A percentile compares a stretch with the other conserved stretches of the same genome.
phyloP scores from a whole-genome alignment of 2,888 invertebrate species.

The Caenorhabditis afra region DNA sequence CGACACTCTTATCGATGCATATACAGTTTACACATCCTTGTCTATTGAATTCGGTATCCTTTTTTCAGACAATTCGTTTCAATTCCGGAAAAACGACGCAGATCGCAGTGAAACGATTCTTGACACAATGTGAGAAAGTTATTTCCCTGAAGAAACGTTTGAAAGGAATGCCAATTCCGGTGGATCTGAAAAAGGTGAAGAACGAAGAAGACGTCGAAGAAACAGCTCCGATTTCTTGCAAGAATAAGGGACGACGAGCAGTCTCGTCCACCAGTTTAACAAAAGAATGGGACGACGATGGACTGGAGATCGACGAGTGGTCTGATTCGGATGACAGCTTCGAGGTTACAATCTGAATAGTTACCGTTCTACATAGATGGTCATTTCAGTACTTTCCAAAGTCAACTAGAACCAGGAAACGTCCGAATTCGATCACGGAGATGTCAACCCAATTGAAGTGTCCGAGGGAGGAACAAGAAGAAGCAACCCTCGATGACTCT shows the following conservation, averaged over 20 bases:
- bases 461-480: neutral
- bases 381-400: constrained; percentile 30
- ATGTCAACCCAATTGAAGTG: neutral
- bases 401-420: constrained; percentile 22
- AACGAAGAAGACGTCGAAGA: constrained; percentile 11
- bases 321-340: constrained; percentile 30
- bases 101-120: constrained; percentile 41
- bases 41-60: too few relatives aligned
- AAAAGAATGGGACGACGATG: constrained; percentile 15
- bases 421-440: neutral
- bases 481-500: constrained; percentile 11
- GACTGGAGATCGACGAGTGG: neutral
- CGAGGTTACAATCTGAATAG: constrained; percentile 1
- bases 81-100: constrained; percentile 19
- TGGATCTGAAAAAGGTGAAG: constrained; percentile 40
- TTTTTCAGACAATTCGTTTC: constrained; percentile 15
- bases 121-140: constrained; percentile 32
- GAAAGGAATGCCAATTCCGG: constrained; percentile 2
- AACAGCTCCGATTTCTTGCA: neutral
- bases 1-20: constrained; percentile 5
- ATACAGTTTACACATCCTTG: too few relatives aligned
- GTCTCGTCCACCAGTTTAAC: neutral
- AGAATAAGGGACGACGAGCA: neutral
- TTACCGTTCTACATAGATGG: neutral
- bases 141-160: constrained; percentile 16